phyloP scores from a whole-genome alignment of 2,888 invertebrate species.

The Tribolium freemani region DNA sequence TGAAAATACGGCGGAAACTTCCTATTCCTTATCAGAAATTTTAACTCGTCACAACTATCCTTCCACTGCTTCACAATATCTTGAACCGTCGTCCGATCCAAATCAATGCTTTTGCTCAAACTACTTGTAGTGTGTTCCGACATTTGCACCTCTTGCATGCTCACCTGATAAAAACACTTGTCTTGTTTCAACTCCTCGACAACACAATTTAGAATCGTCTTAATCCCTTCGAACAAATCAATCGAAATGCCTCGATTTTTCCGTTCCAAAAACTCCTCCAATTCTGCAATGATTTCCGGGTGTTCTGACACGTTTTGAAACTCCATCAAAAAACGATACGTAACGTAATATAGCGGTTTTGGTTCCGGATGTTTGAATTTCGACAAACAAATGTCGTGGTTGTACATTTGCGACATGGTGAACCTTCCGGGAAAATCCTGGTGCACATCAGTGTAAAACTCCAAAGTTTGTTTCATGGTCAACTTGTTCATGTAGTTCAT shows the following conservation, averaged over 20 bases:
- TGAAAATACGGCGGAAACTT: slow-evolving; percentile 52
- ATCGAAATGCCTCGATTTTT: neutral
- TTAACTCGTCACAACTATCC: slow-evolving; percentile 44
- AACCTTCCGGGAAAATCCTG: slow-evolving; percentile 18
- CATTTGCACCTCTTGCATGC: neutral
- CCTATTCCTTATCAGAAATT: slow-evolving; percentile 42
- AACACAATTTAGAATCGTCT: neutral
- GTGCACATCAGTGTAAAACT: slow-evolving; percentile 26
- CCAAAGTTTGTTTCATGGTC: slow-evolving; percentile 22
- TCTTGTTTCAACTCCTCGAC: neutral
- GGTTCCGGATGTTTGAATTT: neutral
- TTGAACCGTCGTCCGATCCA: slow-evolving; percentile 2
- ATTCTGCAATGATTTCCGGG: neutral
- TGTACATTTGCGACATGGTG: neutral
- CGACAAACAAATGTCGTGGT: slow-evolving; percentile 6
- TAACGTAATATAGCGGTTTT: slow-evolving; percentile 13
- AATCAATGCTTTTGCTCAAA: neutral
- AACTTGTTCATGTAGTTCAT: slow-evolving; percentile 24
- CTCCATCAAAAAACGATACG: slow-evolving; percentile 21
- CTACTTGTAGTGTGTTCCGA: neutral
- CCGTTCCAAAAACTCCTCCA: slow-evolving; percentile 8
- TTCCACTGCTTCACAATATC: slow-evolving; percentile 51
- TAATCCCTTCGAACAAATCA: neutral
- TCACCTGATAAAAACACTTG: slow-evolving; percentile 1
- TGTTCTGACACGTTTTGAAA: slow-evolving; percentile 16